phyloP scores from a whole-genome alignment of 35 echinoderm and acorn worm species.

The Apostichopus parvimensis region DNA sequence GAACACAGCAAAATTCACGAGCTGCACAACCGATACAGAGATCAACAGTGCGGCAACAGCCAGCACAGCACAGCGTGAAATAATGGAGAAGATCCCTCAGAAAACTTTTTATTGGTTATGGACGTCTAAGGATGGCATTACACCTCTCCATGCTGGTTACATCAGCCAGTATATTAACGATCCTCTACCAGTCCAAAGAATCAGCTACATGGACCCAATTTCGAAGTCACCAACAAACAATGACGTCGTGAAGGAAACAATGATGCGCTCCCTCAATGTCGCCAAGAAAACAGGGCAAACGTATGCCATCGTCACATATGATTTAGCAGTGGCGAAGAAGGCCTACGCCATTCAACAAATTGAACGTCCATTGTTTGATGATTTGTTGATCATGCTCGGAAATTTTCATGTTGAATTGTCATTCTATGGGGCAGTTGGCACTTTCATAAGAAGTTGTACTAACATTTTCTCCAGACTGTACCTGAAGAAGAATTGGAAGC shows the following conservation, averaged over 20 bases:
- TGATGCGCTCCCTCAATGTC: slow-evolving; percentile 47
- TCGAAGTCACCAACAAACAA: slow-evolving; percentile 81
- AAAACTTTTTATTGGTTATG: slow-evolving; percentile 63
- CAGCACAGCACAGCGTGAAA: background rate
- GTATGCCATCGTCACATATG: slow-evolving; percentile 75
- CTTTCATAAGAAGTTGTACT: slow-evolving; percentile 62
- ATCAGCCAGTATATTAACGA: slow-evolving; percentile 68
- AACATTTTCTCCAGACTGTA: slow-evolving; percentile 6
- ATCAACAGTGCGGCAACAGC: background rate
- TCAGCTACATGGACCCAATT: slow-evolving; percentile 88
- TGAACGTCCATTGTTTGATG: slow-evolving; percentile 67
- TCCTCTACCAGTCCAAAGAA: slow-evolving; percentile 66
- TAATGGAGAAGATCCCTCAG: slow-evolving; percentile 20
- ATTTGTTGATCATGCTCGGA: slow-evolving; percentile 68
- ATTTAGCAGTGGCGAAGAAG: slow-evolving; percentile 57
- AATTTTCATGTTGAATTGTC: slow-evolving; percentile 83
- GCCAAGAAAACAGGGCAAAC: slow-evolving; percentile 69
- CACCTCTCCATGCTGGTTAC: slow-evolving; percentile 71
- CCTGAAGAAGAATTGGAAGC: slow-evolving; percentile 40
- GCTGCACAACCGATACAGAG: background rate
- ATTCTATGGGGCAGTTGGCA: slow-evolving; percentile 75
- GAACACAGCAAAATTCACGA: background rate
- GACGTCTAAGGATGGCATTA: slow-evolving; percentile 47
- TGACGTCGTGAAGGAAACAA: slow-evolving; percentile 74
- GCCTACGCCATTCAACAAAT: slow-evolving; percentile 59